Conservation (phyloP, 2,888 invertebrate genomes). For the Eugnorisma glareosa region DNA sequence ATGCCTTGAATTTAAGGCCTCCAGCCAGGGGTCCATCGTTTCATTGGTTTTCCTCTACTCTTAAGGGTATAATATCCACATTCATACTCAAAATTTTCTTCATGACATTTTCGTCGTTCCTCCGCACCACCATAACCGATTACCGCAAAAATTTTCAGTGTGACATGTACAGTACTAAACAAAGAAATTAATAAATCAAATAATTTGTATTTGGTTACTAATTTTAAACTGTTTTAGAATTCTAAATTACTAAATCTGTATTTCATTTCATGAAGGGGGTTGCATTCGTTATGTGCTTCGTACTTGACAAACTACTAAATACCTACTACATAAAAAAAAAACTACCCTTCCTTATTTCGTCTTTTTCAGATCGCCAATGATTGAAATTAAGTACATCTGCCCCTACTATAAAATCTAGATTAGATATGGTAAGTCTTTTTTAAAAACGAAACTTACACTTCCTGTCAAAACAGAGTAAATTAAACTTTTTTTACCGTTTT, state of each 20-base stretch:
- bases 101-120: no score
- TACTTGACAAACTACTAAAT: background rate
- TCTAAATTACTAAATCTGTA: background rate
- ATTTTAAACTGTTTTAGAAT: background rate
- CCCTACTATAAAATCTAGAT: background rate
- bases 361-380: background rate
- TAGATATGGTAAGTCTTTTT: background rate
- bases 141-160: no score
- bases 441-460: background rate
- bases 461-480: conserved; percentile 2
- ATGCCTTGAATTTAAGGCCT: no score
- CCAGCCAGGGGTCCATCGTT: no score
- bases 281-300: no score
- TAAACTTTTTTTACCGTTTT: conserved; percentile 9
- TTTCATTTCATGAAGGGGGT: background rate
- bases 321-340: background rate
- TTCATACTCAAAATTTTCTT: no score
- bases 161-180: no score
- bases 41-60: no score
- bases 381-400: background rate
- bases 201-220: background rate
- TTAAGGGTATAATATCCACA: no score
- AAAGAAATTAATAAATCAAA: background rate
- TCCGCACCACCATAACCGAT: no score
- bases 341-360: background rate